phyloP scores from a whole-genome alignment of 2,888 invertebrate species.

The Eustalomyia histrio region DNA sequence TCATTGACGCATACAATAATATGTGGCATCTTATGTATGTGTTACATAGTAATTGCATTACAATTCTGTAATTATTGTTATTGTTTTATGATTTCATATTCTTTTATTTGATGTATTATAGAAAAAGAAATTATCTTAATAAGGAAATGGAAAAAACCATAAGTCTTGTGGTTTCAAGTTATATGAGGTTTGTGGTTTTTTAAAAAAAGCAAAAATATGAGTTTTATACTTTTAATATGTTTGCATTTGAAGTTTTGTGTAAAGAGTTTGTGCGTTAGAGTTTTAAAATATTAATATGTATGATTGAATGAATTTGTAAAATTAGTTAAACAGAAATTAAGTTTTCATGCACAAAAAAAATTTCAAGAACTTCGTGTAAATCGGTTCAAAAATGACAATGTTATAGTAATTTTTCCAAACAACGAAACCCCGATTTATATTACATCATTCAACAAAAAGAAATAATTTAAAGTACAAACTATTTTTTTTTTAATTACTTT shows the following conservation, averaged over 20 bases:
- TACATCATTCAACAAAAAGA: no score
- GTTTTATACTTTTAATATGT: neutral
- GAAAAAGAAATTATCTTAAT: conserved; percentile 13
- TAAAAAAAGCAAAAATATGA: neutral
- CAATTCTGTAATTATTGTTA: conserved; percentile 41
- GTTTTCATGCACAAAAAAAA: neutral
- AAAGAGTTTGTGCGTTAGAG: no score
- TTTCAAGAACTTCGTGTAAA: no score
- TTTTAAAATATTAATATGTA: no score
- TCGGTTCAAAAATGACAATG: no score
- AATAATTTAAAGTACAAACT: no score
- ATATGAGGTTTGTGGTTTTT: conserved; percentile 22
- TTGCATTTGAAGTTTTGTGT: no score
- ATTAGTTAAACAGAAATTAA: no score
- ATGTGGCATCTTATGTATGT: conserved; percentile 17
- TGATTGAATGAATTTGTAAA: no score
- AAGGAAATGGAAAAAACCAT: conserved; percentile 14
- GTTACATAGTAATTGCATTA: conserved; percentile 44
- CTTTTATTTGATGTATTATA: neutral
- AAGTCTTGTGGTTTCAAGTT: neutral
- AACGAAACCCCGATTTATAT: no score
- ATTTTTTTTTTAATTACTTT: no score
- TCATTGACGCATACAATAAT: conserved; percentile 7
- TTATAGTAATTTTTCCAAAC: no score
- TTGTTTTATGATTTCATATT: neutral